These are phyloP conservation scores for Gymnocheta viridis DNA, from an alignment of 2,888 invertebrate genomes.

Conservation along the genomic window DNA sequence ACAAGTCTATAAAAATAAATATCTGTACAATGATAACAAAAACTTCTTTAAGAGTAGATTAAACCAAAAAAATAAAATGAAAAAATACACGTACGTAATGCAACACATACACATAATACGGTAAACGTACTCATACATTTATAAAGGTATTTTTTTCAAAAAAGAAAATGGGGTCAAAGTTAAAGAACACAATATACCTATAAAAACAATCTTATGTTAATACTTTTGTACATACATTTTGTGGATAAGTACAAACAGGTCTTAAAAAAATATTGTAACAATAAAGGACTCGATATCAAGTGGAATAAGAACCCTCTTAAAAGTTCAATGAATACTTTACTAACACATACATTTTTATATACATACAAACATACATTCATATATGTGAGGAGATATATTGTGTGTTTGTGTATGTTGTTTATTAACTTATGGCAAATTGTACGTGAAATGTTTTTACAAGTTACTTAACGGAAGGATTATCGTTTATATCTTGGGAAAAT, in stretches of 20 bases:
- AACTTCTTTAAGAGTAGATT: conserved; percentile 63
- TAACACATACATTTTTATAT: not conserved
- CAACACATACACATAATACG: conserved; percentile 9
- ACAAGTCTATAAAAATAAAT: conserved; percentile 49
- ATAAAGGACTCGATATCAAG: conserved; percentile 65
- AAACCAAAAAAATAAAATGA: too few species aligned
- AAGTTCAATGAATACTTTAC: conserved; percentile 68
- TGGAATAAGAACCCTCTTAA: conserved; percentile 65
- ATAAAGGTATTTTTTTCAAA: conserved; percentile 58
- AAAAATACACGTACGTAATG: conserved; percentile 9
- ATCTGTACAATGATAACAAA: conserved; percentile 25
- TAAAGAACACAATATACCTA: conserved; percentile 72
- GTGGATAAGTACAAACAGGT: conserved; percentile 15
- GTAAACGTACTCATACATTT: not conserved
- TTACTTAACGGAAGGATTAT: conserved; percentile 69
- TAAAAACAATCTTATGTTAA: not conserved
- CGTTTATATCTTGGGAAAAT: conserved; percentile 48
- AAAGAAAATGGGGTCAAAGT: conserved; percentile 69
- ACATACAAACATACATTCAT: not conserved
- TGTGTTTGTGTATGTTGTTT: conserved; percentile 37
- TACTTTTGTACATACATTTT: not conserved
- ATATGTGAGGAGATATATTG: not conserved
- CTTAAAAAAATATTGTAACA: conserved; percentile 42
- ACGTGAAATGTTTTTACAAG: conserved; percentile 68
- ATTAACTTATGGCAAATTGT: conserved; percentile 69